Evolutionary conservation across 2,797 vertebrate genomes (phyloP).

Genomic region (Trematomus bernacchii): DNA sequence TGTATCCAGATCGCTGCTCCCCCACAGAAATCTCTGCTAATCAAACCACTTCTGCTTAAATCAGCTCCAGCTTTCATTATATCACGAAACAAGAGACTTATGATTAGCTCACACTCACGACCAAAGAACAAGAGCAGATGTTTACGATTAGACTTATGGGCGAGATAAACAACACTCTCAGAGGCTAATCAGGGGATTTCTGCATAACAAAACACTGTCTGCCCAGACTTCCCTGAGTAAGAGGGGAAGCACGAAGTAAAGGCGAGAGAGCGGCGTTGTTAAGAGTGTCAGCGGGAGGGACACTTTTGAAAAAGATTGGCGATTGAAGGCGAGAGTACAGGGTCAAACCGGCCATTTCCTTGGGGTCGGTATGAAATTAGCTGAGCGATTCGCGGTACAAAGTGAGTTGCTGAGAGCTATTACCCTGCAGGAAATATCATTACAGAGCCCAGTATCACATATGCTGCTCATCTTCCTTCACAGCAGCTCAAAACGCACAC

Average conservation of each 20-base stretch:
- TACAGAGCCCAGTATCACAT: constrained; percentile 24
- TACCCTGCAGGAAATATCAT: constrained; percentile 53
- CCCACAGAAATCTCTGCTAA: constrained; percentile 12
- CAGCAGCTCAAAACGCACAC: neutral
- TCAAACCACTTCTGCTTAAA: constrained; percentile 39
- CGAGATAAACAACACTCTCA: constrained; percentile 42
- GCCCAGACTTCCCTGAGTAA: constrained; percentile 17
- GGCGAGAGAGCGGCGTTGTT: constrained; percentile 17
- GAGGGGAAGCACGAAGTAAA: constrained; percentile 17
- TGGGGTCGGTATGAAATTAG: constrained; percentile 62
- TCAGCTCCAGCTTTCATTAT: constrained; percentile 30
- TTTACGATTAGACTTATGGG: constrained; percentile 32
- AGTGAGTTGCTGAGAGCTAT: constrained; percentile 17
- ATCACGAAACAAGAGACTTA: constrained; percentile 8
- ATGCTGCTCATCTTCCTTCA: constrained; percentile 17
- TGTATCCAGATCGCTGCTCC: constrained; percentile 19
- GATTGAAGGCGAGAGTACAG: constrained; percentile 17
- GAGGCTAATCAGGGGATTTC: constrained; percentile 51
- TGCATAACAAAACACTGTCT: constrained; percentile 29
- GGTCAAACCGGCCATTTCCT: constrained; percentile 53
- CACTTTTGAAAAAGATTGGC: constrained; percentile 18
- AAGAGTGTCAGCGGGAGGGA: constrained; percentile 14
- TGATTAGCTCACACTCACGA: constrained; percentile 5
- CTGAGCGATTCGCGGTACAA: constrained; percentile 48
- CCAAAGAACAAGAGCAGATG: constrained; percentile 33